Conservation (phyloP, 2,113 vertebrate species). For the Ophiodon elongatus region DNA sequence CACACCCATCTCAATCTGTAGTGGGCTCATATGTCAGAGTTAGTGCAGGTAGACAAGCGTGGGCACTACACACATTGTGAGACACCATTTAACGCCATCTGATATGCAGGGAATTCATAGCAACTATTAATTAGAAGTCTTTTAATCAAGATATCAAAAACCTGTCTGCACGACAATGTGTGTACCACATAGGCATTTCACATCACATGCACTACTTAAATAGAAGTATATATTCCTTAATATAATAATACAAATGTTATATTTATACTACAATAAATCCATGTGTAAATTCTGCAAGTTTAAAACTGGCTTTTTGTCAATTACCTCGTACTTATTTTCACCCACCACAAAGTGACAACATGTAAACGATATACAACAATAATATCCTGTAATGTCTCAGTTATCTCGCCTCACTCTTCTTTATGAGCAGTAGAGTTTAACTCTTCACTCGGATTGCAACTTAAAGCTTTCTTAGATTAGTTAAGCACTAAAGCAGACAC, state of each 20-base stretch:
- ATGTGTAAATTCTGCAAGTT: neutral
- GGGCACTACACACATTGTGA: constrained; percentile 28
- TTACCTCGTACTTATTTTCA: neutral
- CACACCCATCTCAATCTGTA: constrained; percentile 54
- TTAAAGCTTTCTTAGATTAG: neutral
- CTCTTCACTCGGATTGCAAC: neutral
- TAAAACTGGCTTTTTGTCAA: neutral
- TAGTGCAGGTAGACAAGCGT: constrained; percentile 42
- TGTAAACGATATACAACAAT: neutral
- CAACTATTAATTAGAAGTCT: constrained; percentile 33
- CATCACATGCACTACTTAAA: neutral
- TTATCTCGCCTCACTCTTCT: neutral
- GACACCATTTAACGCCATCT: constrained; percentile 27
- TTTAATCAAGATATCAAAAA: constrained; percentile 40
- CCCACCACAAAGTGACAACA: neutral
- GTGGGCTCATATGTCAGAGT: constrained; percentile 57
- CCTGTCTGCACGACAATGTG: neutral
- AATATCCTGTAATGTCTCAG: too few relatives aligned
- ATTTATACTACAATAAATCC: neutral
- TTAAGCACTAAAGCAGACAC: neutral
- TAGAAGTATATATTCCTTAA: neutral
- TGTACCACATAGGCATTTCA: neutral
- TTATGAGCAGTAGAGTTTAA: neutral
- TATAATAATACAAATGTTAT: neutral
- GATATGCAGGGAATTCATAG: constrained; percentile 28